These are phyloP conservation scores for Calycopis cecrops DNA, from an alignment of 1,140 invertebrate genomes.

Conservation along the genomic window DNA sequence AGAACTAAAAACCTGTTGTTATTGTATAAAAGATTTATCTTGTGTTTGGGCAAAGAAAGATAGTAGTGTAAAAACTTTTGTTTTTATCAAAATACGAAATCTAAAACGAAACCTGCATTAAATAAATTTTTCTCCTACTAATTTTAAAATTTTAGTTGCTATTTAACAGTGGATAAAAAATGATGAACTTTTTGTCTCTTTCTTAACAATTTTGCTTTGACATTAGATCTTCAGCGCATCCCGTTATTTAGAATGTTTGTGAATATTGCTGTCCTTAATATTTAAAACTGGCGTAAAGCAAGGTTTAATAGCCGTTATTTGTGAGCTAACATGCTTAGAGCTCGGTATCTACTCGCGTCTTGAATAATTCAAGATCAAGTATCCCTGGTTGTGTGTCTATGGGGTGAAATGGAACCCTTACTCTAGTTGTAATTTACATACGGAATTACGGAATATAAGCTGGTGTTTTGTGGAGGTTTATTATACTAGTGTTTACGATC, in stretches of 20 bases:
- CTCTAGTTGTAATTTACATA: conserved; percentile 69
- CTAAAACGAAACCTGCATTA: too few species aligned
- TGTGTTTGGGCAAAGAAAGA: too few species aligned
- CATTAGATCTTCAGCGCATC: conserved; percentile 13
- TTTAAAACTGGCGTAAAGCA: conserved; percentile 60
- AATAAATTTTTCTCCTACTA: too few species aligned
- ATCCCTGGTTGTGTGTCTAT: conserved; percentile 38
- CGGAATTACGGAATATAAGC: conserved; percentile 63
- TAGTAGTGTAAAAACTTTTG: too few species aligned
- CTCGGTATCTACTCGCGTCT: conserved; percentile 17
- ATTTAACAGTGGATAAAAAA: background rate
- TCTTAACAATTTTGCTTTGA: conserved; percentile 13
- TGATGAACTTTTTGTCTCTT: conserved; percentile 1
- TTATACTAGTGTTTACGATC: conserved; percentile 21
- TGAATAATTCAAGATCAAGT: conserved; percentile 26
- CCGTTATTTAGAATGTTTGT: conserved; percentile 18
- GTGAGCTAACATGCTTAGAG: conserved; percentile 33
- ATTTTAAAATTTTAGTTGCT: too few species aligned
- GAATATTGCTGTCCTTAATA: conserved; percentile 51
- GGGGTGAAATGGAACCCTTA: conserved; percentile 61
- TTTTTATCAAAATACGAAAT: too few species aligned
- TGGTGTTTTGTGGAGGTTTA: conserved; percentile 53
- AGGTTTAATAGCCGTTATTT: conserved; percentile 43
- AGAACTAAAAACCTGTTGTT: too few species aligned
- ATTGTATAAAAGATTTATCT: too few species aligned